Conservation (phyloP, 1,140 invertebrate genomes). For the Drosophila hydei region DNA sequence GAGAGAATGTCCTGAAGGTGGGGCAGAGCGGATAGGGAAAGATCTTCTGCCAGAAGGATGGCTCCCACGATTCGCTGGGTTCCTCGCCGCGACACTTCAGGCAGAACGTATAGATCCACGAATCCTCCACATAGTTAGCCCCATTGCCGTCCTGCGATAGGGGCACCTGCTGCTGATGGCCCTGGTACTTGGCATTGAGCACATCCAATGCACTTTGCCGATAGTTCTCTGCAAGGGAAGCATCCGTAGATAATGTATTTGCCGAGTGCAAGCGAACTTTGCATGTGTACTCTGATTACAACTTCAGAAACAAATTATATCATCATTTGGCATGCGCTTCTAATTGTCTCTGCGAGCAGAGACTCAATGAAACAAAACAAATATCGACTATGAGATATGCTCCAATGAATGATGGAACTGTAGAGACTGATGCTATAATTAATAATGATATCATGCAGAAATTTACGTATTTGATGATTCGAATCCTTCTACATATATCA, state of each 20-base stretch:
- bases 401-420: no score
- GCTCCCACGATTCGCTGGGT: conserved; percentile 89
- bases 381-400: conserved; percentile 7
- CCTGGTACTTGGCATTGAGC: conserved; percentile 67
- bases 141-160: conserved; percentile 40
- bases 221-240: conserved; percentile 54
- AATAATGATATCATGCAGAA: no score
- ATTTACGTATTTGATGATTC: no score
- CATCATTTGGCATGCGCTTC: conserved; percentile 38
- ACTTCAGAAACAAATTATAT: conserved; percentile 36
- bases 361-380: background rate
- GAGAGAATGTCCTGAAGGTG: conserved; percentile 90
- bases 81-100: conserved; percentile 85
- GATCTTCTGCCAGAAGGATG: conserved; percentile 89
- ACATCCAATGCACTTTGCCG: conserved; percentile 65
- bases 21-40: conserved; percentile 93
- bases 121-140: conserved; percentile 74
- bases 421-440: no score
- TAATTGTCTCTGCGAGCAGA: conserved; percentile 19
- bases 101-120: conserved; percentile 82
- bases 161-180: conserved; percentile 47
- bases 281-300: conserved; percentile 10
- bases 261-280: conserved; percentile 22
- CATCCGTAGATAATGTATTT: conserved; percentile 6
- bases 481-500: no score